A percentile compares a stretch with the other conserved stretches of the same genome.
Conservation (phyloP, 2,797 vertebrate species). For the Cheracebus regulus region DNA sequence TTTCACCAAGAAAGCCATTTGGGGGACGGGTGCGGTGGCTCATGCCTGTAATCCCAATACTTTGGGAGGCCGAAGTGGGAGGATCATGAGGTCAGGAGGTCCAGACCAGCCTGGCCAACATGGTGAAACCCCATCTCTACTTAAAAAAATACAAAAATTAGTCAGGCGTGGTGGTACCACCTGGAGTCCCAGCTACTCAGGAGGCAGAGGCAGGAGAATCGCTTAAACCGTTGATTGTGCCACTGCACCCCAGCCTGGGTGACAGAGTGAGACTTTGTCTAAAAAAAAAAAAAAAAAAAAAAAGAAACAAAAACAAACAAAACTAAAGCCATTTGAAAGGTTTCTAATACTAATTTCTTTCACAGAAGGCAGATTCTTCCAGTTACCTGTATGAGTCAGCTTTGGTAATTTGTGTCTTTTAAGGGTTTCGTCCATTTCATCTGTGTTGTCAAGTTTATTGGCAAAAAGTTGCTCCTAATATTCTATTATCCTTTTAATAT, state of each 20-base stretch:
- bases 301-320: background rate
- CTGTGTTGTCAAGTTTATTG: background rate
- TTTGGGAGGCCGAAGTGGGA: background rate
- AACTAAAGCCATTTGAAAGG: background rate
- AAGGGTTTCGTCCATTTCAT: background rate
- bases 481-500: background rate
- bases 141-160: background rate
- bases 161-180: background rate
- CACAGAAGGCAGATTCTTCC: background rate
- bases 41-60: background rate
- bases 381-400: background rate
- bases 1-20: background rate
- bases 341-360: background rate
- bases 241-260: background rate
- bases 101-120: background rate
- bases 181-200: background rate
- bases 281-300: too few relatives aligned
- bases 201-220: background rate
- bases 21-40: accelerated
- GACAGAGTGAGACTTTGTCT: background rate
- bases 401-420: background rate
- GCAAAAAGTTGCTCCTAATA: background rate
- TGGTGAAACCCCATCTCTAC: background rate
- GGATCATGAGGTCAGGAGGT: background rate
- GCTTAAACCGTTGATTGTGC: background rate